Evolutionary conservation across 2,113 vertebrate species (phyloP), one percentile per base, ranked within the genome.

Genomic region (Zosterops japonicus): DNA sequence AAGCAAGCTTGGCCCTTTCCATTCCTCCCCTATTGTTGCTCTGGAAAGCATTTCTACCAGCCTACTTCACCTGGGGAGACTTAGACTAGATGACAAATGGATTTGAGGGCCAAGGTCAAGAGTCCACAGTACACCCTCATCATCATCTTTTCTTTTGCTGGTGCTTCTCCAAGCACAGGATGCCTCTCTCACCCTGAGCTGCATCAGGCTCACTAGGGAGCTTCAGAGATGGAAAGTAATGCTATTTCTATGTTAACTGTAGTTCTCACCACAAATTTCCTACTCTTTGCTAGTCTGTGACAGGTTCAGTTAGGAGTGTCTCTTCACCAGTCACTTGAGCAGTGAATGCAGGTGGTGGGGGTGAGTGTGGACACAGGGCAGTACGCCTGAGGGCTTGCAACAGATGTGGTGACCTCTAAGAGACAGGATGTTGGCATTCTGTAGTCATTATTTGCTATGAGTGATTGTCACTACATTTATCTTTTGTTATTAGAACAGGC

Each of bases 311-410:
- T 60, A 18, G 28, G 36, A 25, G 9, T 36, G 9, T 36, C 19
- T 44, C 76, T 57, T 81, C 50, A 46, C 25, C 64, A 82, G 31
- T 29, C n/a, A 17, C 4, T 69, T 33, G 22, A 52, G 59, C 21
- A 18, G 39, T 0, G 0, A 81, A 15, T 28, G 52, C 22, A 42
- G 65, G 53, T 70, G 31, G 25, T 0, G 0, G 47, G 50, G 18
- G 15, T 74, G 35, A 47, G 18, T 1, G 7, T 42, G 36, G 42
- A 13, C 27, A 4, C 13, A 4, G 46, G 60, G 41, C 50, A 64
- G 4, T 28, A 35, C 55, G 41, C n/a, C 17, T 28, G 59, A 44
- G 79, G 13, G 21, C 67, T 70, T 71, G 61, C 28, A 79, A 29
- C 27, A 39, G 35, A 21, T 46, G 13, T 33, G 39, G 49, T 71